These are phyloP conservation scores for Dolichallabes microphthalmus DNA, from an alignment of 2,113 vertebrate genomes.

Conservation along the genomic window DNA sequence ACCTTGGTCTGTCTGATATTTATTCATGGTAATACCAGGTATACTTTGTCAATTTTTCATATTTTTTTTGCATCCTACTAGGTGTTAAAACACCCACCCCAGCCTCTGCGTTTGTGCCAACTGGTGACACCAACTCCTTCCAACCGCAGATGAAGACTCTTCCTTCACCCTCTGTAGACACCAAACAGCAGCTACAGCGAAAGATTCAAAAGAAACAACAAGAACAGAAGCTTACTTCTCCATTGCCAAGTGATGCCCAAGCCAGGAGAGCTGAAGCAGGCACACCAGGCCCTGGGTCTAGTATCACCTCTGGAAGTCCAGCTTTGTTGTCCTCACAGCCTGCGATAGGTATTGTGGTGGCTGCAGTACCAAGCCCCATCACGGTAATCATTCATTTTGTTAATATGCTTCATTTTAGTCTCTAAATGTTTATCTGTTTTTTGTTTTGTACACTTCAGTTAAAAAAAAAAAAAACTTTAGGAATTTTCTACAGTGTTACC, in stretches of 20 bases:
- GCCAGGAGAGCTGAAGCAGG: conserved; percentile 75
- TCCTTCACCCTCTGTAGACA: conserved; percentile 81
- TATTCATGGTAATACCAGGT: not conserved
- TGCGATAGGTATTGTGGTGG: conserved; percentile 82
- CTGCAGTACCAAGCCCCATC: conserved; percentile 85
- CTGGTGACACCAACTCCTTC: conserved; percentile 84
- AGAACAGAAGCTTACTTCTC: conserved; percentile 85
- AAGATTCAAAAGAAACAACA: conserved; percentile 91
- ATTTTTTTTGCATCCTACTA: conserved; percentile 53
- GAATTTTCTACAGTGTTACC: not conserved
- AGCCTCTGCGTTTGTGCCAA: conserved; percentile 84
- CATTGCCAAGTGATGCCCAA: conserved; percentile 78
- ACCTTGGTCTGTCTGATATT: not conserved
- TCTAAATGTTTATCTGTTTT: not conserved
- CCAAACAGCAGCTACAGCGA: conserved; percentile 86
- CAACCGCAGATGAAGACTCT: conserved; percentile 86
- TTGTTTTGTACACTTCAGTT: not conserved
- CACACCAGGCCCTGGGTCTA: conserved; percentile 67
- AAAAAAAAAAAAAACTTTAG: too few species aligned
- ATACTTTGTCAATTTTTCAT: not conserved
- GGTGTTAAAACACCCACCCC: conserved; percentile 83
- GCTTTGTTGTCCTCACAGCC: conserved; percentile 85
- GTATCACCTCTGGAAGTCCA: conserved; percentile 79
- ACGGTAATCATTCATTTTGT: conserved; percentile 68
- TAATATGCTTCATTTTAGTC: not conserved